These are phyloP conservation scores for Rhinoderma darwinii DNA, from an alignment of 2,113 vertebrate genomes.

Conservation along the genomic window DNA sequence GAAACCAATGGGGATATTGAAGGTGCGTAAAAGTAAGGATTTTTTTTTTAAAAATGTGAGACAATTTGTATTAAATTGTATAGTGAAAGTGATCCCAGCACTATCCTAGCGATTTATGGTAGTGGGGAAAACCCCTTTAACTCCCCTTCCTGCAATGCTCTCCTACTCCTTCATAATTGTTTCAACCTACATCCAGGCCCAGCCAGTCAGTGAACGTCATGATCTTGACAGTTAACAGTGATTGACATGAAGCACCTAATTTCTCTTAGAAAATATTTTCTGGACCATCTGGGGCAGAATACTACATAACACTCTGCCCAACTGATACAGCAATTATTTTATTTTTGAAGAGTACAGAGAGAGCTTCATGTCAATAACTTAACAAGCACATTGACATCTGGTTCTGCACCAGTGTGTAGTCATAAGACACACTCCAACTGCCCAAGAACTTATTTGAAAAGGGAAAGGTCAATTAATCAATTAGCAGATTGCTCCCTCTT, in stretches of 20 bases:
- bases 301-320: not conserved
- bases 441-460: not conserved
- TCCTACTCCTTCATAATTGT: too few species aligned
- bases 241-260: not conserved
- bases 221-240: not conserved
- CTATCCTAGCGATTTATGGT: too few species aligned
- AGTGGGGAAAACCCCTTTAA: too few species aligned
- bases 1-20: too few species aligned
- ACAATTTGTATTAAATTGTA: too few species aligned
- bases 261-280: not conserved
- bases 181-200: too few species aligned
- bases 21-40: too few species aligned
- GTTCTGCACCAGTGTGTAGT: not conserved
- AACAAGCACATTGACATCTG: not conserved
- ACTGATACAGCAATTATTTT: not conserved
- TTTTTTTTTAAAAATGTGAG: too few species aligned
- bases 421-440: not conserved
- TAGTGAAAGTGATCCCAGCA: too few species aligned
- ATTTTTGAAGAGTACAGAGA: not conserved
- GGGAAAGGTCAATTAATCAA: not conserved
- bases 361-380: not conserved
- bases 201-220: too few species aligned
- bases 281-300: not conserved
- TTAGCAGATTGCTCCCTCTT: not conserved
- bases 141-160: too few species aligned